Percentiles rank a stretch among this genome's conserved stretches.
Evolutionary conservation across 92 coral and sea anemone species (phyloP).

Genomic region (Umimayanthus chanpuru): DNA sequence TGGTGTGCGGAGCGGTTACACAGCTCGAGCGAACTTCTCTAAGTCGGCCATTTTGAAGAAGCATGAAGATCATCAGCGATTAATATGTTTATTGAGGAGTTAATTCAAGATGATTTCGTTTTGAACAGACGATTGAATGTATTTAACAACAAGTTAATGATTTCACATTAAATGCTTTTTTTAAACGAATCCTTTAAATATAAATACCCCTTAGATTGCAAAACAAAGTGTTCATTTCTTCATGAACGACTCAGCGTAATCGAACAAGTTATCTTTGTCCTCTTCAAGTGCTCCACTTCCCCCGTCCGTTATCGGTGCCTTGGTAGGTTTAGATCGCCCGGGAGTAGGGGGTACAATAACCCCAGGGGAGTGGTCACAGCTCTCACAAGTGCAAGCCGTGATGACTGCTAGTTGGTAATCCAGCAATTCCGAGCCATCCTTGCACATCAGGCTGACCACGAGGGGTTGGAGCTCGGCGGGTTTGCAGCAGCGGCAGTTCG

Average conservation of each 20-base stretch:
- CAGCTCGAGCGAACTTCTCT: no score
- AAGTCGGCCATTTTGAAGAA: no score
- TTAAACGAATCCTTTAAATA: neutral
- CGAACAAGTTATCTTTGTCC: constrained; percentile 18
- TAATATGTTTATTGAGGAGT: neutral
- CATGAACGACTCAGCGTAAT: constrained; percentile 9
- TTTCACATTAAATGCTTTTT: neutral
- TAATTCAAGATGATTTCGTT: no score
- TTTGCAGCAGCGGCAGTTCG: constrained; percentile 65
- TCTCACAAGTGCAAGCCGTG: constrained; percentile 63
- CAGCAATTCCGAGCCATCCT: constrained; percentile 31
- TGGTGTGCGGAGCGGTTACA: no score
- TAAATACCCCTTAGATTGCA: neutral
- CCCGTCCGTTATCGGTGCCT: constrained; percentile 13
- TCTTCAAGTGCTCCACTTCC: constrained; percentile 21
- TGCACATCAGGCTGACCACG: constrained; percentile 47
- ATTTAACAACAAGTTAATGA: neutral
- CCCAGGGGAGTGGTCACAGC: constrained; percentile 40
- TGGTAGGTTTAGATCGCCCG: constrained; percentile 8
- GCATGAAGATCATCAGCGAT: neutral
- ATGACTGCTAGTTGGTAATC: constrained; percentile 58
- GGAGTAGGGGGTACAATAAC: constrained; percentile 3
- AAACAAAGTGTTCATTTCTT: neutral
- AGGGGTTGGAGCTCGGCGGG: constrained; percentile 61
- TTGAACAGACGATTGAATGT: neutral